Conservation (phyloP, 2,113 vertebrate genomes). For the Diphyllodes magnificus region DNA sequence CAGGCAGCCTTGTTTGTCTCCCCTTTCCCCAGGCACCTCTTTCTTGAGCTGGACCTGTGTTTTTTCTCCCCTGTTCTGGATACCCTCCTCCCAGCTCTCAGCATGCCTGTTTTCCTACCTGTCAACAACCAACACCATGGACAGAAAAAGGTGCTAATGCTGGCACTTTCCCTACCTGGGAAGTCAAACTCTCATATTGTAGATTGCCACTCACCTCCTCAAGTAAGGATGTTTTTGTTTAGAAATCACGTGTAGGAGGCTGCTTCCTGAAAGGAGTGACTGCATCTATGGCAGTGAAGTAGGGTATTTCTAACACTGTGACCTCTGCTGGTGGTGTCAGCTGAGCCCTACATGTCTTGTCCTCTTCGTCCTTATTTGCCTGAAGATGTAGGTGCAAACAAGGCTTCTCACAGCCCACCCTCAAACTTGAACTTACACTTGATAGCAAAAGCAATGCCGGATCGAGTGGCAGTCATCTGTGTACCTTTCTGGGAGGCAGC, state of each 20-base stretch:
- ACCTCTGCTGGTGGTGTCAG: not conserved
- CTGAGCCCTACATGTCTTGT: not conserved
- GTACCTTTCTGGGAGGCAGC: not conserved
- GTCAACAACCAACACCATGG: not conserved
- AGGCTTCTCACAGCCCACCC: not conserved
- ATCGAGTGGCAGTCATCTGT: not conserved
- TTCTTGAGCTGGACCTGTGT: not conserved
- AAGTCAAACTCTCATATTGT: not conserved
- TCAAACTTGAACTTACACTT: not conserved
- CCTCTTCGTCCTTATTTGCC: not conserved
- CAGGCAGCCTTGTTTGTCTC: not conserved
- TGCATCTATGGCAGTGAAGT: not conserved
- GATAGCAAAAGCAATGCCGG: rapidly evolving
- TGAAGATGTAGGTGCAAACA: not conserved
- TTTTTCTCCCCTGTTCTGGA: not conserved
- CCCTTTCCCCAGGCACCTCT: not conserved
- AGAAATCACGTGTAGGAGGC: not conserved
- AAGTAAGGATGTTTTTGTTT: not conserved
- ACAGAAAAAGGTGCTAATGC: not conserved
- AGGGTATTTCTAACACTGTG: not conserved
- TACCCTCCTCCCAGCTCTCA: not conserved
- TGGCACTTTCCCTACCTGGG: not conserved
- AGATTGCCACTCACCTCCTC: not conserved
- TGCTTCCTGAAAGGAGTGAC: not conserved
- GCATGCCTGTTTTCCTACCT: not conserved